A percentile compares a stretch with the other conserved stretches of the same genome.
Conservation (phyloP, 2,888 invertebrate species). For the Palloptera scutellata region DNA sequence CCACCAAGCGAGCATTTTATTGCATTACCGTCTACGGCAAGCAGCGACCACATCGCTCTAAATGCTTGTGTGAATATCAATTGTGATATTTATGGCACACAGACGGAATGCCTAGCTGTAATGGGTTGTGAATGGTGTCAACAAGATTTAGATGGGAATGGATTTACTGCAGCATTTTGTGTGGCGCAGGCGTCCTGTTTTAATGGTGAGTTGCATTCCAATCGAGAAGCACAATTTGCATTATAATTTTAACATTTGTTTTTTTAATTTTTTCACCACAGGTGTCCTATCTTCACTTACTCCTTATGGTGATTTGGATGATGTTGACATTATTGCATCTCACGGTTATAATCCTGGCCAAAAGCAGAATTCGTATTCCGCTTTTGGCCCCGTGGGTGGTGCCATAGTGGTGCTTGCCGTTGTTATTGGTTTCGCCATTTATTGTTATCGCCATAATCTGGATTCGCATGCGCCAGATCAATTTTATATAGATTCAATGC, state of each 20-base stretch:
- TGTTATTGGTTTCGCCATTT: constrained; percentile 81
- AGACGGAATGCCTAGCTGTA: constrained; percentile 74
- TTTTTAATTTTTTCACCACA: constrained; percentile 7
- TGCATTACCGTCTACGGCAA: constrained; percentile 57
- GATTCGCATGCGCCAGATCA: constrained; percentile 62
- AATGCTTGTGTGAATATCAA: constrained; percentile 74
- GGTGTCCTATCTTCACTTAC: constrained; percentile 78
- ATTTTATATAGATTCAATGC: constrained; percentile 67
- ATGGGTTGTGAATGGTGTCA: constrained; percentile 94
- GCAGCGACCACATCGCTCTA: constrained; percentile 66
- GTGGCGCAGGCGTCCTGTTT: constrained; percentile 83
- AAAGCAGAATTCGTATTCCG: constrained; percentile 70
- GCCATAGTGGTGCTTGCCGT: constrained; percentile 83
- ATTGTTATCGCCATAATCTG: constrained; percentile 80
- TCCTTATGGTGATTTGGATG: constrained; percentile 70
- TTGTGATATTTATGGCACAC: constrained; percentile 73
- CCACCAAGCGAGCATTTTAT: constrained; percentile 55
- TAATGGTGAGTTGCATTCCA: constrained; percentile 68
- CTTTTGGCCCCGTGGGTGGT: constrained; percentile 87
- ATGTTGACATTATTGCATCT: constrained; percentile 55
- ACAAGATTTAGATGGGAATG: constrained; percentile 77
- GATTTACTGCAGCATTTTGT: constrained; percentile 78
- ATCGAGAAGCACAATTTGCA: neutral
- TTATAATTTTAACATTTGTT: neutral
- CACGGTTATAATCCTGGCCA: constrained; percentile 60